phyloP scores from a whole-genome alignment of 2,888 invertebrate species.

The Caenorhabditis doughertyi region DNA sequence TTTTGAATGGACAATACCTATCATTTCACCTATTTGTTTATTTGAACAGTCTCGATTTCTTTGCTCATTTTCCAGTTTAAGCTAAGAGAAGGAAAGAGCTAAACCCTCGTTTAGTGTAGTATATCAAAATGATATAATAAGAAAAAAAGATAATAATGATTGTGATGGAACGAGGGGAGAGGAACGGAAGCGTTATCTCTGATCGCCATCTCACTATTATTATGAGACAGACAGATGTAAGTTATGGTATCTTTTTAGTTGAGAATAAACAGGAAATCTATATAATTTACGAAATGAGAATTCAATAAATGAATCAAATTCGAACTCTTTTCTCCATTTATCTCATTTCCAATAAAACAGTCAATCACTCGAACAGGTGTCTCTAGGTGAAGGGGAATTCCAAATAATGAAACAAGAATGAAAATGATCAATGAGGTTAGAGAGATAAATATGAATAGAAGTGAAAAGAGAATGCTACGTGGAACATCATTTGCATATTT shows the following conservation, averaged over 20 bases:
- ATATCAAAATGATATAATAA: conserved; percentile 11
- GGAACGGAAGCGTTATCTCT: conserved; percentile 37
- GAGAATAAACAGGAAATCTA: not conserved
- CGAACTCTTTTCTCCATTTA: not conserved
- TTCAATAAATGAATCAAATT: not conserved
- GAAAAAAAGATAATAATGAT: conserved; percentile 25
- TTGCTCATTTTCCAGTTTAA: conserved; percentile 29
- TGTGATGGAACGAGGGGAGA: not conserved
- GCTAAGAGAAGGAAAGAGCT: not conserved
- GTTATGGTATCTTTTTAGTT: conserved; percentile 26
- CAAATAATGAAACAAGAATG: too few relatives aligned
- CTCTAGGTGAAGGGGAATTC: not conserved
- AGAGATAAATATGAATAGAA: too few relatives aligned
- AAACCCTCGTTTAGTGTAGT: not conserved
- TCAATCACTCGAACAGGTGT: conserved; percentile 35
- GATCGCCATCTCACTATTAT: conserved; percentile 54
- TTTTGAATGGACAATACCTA: conserved; percentile 23
- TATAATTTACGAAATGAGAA: not conserved
- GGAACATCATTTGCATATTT: too few relatives aligned
- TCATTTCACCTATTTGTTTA: conserved; percentile 21
- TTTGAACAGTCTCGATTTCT: conserved; percentile 37
- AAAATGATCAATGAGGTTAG: too few relatives aligned
- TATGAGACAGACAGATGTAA: conserved; percentile 26
- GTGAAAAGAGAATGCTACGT: too few relatives aligned
- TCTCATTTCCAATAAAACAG: conserved; percentile 12